Base-by-base conservation (phyloP, 2,113 vertebrate genomes). In the Cyrtonyx montezumae region DNA sequence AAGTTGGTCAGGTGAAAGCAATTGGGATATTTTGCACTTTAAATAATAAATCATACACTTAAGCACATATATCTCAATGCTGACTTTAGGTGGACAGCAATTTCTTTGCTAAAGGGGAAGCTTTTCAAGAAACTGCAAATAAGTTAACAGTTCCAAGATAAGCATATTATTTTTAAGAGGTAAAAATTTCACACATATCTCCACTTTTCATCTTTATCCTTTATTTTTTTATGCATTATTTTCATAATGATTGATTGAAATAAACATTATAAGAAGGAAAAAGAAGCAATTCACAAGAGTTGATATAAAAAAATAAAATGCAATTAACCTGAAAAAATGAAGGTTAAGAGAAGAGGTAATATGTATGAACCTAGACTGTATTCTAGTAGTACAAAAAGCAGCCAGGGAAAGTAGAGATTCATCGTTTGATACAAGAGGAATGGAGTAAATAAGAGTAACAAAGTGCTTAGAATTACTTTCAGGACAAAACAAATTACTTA, bases 271-370 rank as follows among this genome's bases (percentile, higher is more conserved):
- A 62, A 74, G 73, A 12, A 69, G 18, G 45, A 40, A 11, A 36
- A 3, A 58, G 21, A 23, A 5, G 1, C 25, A 48, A 77, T 53
- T 83, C 2, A 0, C 19, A 70, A 78, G 19, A 28, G 13, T 22
- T 68, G 34, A 80, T 55, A 19, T 36, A 49, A 6, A 93, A 65
- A 34, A 90, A 67, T 28, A 67, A 91, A 93, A 82, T 23, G 32
- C 15, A 66, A 36, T 37, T 63, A 88, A 23, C 14, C 68, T 56
- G 3, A 8, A 65, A 42, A 90, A 91, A 79, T 28, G 40, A 53
- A 90, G 79, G n/a, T n/a, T 63, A 63, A 65, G 9, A 21, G 17
- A 26, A 68, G 28, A 87, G 13, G 28, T 46, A 78, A 53, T 2
- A 45, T 3, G 13, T 32, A 12, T 67, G 61, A 80, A 88, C 34